Base-by-base conservation (phyloP, 2,797 vertebrate genomes). In the Lithobates pipiens region DNA sequence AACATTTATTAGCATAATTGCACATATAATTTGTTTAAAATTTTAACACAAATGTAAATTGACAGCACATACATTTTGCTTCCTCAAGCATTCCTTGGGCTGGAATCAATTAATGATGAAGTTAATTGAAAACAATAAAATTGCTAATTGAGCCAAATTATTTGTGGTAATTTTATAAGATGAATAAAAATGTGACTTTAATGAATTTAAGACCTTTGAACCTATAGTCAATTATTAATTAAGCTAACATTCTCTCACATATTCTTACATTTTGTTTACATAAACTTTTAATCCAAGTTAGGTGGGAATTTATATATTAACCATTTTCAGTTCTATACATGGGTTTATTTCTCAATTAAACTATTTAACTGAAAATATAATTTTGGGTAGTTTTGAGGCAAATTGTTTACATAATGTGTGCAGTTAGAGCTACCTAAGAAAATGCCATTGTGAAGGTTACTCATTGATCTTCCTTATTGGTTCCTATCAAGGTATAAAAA, bases 71-170 rank as follows among this genome's bases (percentile, higher is more conserved):
- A 89, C 76, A 83, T 85, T 89, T 88, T 71, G 11, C 39, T 90
- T 91, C 83, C 85, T 84, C 39, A 32, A 86, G 2, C 7, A 87
- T 89, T 89, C 88, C 77, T 89, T 88, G 86, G 8, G 44, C 61
- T 85, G 27, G 57, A 92, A 88, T 90, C 84, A 91, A 91, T 93
- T 91, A 92, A 89, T 80, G 89, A 80, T 76, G 89, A 90, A 92
- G 74, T 87, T 88, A 91, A 91, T 89, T 92, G 87, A 88, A 85
- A 90, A 89, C 70, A 76, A 89, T 86, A 90, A 93, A 92, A 90
- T 77, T 89, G 78, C 39, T 91, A 90, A 91, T 88, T 90, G 87
- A 89, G 82, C 89, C 80, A 88, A 91, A 91, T 92, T 89, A 90
- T 44, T 82, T 78, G 85, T 72, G 70, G 42, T 89, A 57, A 79